Conservation (phyloP, 1,140 invertebrate species). For the Campoletis sonorensis region DNA sequence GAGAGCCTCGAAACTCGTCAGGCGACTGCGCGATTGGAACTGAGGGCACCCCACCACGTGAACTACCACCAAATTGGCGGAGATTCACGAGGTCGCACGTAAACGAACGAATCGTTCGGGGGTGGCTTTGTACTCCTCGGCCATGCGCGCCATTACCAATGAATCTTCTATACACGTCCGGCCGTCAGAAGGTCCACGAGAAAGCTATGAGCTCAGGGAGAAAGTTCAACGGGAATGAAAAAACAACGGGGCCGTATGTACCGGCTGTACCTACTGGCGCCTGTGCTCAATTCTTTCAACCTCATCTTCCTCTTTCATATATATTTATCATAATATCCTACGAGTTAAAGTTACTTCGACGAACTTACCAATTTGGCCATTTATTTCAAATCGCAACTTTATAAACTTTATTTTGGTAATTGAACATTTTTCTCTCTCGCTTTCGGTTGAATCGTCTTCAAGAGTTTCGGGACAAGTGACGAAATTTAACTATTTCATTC, state of each 20-base stretch:
- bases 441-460: too few species aligned
- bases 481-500: too few species aligned
- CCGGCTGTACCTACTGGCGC: constrained; percentile 16
- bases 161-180: not conserved
- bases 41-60: constrained; percentile 65
- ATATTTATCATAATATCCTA: constrained; percentile 1
- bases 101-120: constrained; percentile 36
- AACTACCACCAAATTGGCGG: constrained; percentile 55
- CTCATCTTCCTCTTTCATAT: not conserved
- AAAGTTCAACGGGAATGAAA: not conserved
- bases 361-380: too few species aligned
- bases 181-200: not conserved
- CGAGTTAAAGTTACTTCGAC: too few species aligned
- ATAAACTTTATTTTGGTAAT: too few species aligned
- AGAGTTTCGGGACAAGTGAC: too few species aligned
- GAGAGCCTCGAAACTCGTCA: constrained; percentile 32
- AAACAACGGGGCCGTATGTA: constrained; percentile 13
- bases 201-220: not conserved
- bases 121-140: not conserved
- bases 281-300: not conserved
- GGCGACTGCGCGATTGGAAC: constrained; percentile 70
- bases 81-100: constrained; percentile 52
- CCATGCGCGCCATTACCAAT: not conserved
- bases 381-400: too few species aligned
- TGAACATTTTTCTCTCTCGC: too few species aligned